Evolutionary conservation across 2,888 invertebrate genomes (phyloP).

Genomic region (Nycteola revayana): DNA sequence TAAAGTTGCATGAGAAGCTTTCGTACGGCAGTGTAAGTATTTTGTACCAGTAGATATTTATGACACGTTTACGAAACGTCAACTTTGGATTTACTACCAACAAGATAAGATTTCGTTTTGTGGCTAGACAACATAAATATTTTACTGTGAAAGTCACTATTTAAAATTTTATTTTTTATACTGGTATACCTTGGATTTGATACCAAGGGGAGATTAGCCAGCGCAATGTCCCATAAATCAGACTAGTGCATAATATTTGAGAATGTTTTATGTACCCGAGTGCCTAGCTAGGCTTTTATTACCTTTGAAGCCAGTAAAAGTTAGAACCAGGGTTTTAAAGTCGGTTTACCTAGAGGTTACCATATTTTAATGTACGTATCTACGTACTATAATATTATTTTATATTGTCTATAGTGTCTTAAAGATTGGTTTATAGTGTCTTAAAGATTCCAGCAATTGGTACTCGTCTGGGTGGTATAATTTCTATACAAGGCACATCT

Average conservation of each 20-base stretch:
- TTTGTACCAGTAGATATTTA: too few relatives aligned
- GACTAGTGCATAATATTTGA: constrained; percentile 28
- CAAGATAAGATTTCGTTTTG: constrained; percentile 25
- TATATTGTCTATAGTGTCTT: too few relatives aligned
- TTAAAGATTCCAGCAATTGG: too few relatives aligned
- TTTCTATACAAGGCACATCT: too few relatives aligned
- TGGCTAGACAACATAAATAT: constrained; percentile 22
- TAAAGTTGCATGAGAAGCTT: too few relatives aligned
- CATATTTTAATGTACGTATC: too few relatives aligned
- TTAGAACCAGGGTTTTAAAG: not conserved
- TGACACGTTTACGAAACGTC: constrained; percentile 9
- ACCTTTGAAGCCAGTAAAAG: constrained; percentile 2
- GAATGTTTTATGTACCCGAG: constrained; percentile 27
- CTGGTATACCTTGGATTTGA: constrained; percentile 13
- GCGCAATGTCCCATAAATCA: constrained; percentile 28
- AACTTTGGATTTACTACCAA: constrained; percentile 25
- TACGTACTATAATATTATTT: too few relatives aligned
- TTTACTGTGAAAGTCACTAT: constrained; percentile 21
- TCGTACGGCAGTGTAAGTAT: too few relatives aligned
- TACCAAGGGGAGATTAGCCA: constrained; percentile 23
- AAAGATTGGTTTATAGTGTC: too few relatives aligned
- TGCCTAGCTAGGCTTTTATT: constrained; percentile 10
- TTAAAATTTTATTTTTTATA: constrained; percentile 24
- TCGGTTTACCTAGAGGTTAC: too few relatives aligned
- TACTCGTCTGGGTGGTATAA: too few relatives aligned